Conservation (phyloP, 2,113 vertebrate species). For the Rhea pennata region DNA sequence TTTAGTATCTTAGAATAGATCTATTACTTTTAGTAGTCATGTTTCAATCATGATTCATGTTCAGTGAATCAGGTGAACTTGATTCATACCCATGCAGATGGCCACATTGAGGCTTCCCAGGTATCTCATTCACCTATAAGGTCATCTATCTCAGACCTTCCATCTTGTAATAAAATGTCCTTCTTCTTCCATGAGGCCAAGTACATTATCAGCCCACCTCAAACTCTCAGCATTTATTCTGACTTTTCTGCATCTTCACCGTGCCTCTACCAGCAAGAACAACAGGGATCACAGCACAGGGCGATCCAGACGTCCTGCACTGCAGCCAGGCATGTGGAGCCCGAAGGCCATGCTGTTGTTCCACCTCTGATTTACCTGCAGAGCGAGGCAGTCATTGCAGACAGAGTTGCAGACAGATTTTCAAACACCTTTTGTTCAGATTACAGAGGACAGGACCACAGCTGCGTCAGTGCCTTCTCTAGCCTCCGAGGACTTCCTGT, state of each 20-base stretch:
- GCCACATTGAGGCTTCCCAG: not conserved
- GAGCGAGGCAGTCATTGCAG: not conserved
- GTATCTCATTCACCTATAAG: not conserved
- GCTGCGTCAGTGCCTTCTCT: not conserved
- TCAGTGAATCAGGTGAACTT: slow-evolving; percentile 43
- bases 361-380: not conserved
- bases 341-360: not conserved
- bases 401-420: not conserved
- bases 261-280: not conserved
- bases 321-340: not conserved
- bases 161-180: not conserved
- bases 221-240: not conserved
- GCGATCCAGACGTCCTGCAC: not conserved
- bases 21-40: slow-evolving; percentile 30
- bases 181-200: not conserved
- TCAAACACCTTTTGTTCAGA: not conserved
- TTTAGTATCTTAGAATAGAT: slow-evolving; percentile 36
- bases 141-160: not conserved
- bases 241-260: not conserved
- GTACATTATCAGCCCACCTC: not conserved
- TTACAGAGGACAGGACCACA: not conserved
- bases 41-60: slow-evolving; percentile 26
- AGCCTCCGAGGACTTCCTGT: not conserved
- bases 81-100: not conserved
- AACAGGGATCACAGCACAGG: not conserved